Evolutionary conservation across 2,113 vertebrate species (phyloP), one percentile per base, ranked within the genome.

Genomic region (Columbina picui): DNA sequence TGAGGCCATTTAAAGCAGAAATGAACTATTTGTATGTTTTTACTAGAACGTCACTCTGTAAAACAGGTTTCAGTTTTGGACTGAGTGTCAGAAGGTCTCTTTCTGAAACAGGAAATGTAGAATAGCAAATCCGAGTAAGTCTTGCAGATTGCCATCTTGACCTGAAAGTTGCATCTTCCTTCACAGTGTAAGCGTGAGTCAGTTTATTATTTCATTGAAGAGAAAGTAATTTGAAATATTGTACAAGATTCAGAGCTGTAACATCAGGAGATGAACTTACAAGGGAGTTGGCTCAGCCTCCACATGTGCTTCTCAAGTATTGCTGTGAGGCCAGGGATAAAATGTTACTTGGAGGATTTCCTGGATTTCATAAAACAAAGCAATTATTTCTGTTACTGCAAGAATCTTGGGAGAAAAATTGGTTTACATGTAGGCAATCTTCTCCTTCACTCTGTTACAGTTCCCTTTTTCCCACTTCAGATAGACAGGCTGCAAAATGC

Each of bases 361-460:
- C 70, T 93, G 53, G 41, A 73, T 83, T 85, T 82, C 85, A 86
- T 83, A 45, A 90, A 93, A 90, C 43, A 14, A 39, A 89, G 75
- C 70, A 85, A 89, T 89, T 83, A 73, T 71, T 89, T 88, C 57
- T 87, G 53, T 73, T 80, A 60, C 75, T 64, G 45, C 36, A 83
- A 76, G 39, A 60, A 80, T 23, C 82, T 74, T 85, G 53, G 77
- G 53, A 89, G 59, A 65, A 85, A 82, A 83, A 71, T 39, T 63
- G 10, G 16, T 90, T 90, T 82, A 69, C 39, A 34, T 53, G 85
- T 38, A 67, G 57, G 67, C 34, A 85, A 57, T 74, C 26, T 88
- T 85, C 61, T 91, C 17, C 39, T 81, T 90, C 34, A 13, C 36
- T 75, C 52, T 73, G 17, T 38, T 68, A 43, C 56, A 7, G 41